These are phyloP conservation scores for Urocitellus parryii DNA, from an alignment of 2,113 vertebrate species.

Conservation along the genomic window DNA sequence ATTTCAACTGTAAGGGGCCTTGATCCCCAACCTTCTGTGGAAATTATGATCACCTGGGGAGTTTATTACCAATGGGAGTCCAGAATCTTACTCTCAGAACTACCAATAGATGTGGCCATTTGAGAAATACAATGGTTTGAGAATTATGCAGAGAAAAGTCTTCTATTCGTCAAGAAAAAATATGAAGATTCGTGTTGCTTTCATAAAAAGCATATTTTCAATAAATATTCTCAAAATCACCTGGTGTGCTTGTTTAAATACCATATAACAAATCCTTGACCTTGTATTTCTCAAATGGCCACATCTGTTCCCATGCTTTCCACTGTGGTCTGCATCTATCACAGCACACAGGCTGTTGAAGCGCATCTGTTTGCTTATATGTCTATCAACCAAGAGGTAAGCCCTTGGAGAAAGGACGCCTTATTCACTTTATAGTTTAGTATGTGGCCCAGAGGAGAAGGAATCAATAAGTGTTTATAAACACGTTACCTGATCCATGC, in stretches of 20 bases:
- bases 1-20: neutral
- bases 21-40: neutral
- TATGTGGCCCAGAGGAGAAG: neutral
- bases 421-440: neutral
- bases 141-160: neutral
- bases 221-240: neutral
- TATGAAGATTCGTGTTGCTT: neutral
- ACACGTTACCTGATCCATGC: neutral
- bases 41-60: neutral
- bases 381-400: neutral
- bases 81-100: neutral
- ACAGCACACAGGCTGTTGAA: rapidly evolving
- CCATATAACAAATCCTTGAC: neutral
- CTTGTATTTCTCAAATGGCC: neutral
- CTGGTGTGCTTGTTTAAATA: neutral
- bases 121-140: neutral
- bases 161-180: neutral
- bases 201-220: neutral
- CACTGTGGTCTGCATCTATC: too few species aligned
- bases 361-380: neutral
- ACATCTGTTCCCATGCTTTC: rapidly evolving
- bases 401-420: neutral
- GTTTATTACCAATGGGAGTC: neutral
- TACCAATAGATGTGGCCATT: neutral
- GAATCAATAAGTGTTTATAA: neutral